A percentile compares a stretch with the other conserved stretches of the same genome.
These are phyloP conservation scores for Passerculus sandwichensis DNA, from an alignment of 2,797 vertebrate genomes.

Conservation along the genomic window DNA sequence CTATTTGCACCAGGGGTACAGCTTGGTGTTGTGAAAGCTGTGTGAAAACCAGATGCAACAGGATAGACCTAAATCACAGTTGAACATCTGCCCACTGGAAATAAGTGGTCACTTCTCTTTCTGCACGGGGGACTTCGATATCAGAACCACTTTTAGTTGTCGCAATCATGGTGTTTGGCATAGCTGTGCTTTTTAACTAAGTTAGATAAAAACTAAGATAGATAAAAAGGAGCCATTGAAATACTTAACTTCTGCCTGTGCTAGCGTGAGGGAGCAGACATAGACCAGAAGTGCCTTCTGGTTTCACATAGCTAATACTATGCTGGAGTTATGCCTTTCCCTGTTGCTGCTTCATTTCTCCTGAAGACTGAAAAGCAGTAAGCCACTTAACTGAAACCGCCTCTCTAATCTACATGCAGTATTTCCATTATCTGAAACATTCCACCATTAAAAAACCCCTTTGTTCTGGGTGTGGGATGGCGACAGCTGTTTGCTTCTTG, in stretches of 20 bases:
- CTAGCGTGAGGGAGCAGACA: not conserved
- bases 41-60: not conserved
- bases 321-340: not conserved
- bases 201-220: not conserved
- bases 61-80: fast-evolving
- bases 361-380: not conserved
- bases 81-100: not conserved
- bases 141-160: not conserved
- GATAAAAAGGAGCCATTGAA: not conserved
- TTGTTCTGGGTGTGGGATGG: not conserved
- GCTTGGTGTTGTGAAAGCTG: not conserved
- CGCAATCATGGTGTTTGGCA: not conserved
- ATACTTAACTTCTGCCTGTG: not conserved
- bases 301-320: not conserved
- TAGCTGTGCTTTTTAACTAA: not conserved
- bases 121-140: not conserved
- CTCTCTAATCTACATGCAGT: not conserved
- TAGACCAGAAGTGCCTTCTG: not conserved
- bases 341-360: not conserved
- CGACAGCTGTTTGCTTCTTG: not conserved
- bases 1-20: not conserved
- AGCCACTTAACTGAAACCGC: not conserved
- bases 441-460: not conserved
- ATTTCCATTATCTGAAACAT: not conserved
- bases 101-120: not conserved